Conservation (phyloP, 2,888 invertebrate species). For the Andrena minutula region DNA sequence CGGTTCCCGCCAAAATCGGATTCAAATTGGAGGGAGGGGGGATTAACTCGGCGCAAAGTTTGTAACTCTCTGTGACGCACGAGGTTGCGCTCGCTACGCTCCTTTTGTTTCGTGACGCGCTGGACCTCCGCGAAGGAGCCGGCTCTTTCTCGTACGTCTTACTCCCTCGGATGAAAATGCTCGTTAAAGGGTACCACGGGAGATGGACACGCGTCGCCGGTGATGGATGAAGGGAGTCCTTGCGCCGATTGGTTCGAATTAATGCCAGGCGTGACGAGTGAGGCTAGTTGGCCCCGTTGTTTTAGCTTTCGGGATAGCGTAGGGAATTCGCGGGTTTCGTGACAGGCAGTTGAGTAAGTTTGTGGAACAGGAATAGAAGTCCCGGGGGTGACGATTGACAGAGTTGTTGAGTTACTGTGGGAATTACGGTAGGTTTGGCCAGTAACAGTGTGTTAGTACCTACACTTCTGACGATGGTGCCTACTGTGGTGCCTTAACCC, state of each 20-base stretch:
- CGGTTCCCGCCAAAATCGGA: slow-evolving; percentile 68
- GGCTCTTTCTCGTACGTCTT: slow-evolving; percentile 56
- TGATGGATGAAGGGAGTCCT: slow-evolving; percentile 35
- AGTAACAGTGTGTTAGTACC: too few relatives aligned
- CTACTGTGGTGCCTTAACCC: too few relatives aligned
- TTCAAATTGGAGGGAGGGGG: slow-evolving; percentile 66
- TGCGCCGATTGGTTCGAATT: slow-evolving; percentile 43
- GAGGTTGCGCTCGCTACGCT: slow-evolving; percentile 9
- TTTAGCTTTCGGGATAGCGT: not conserved
- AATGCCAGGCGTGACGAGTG: slow-evolving; percentile 41
- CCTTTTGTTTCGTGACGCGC: slow-evolving; percentile 48
- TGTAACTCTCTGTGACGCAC: slow-evolving; percentile 52
- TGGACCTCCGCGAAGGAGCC: slow-evolving; percentile 43
- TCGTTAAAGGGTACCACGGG: slow-evolving; percentile 39
- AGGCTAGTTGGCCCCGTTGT: not conserved
- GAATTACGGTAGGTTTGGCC: not conserved
- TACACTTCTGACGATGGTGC: too few relatives aligned
- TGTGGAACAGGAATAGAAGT: not conserved
- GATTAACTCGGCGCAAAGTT: slow-evolving; percentile 60
- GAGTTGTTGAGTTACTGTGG: not conserved
- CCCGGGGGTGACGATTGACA: not conserved
- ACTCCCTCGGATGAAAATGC: slow-evolving; percentile 46
- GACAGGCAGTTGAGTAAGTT: not conserved
- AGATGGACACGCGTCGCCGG: slow-evolving; percentile 34
- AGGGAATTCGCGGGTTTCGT: not conserved